Base-by-base conservation (phyloP, 2,888 invertebrate species). In the Drosophila borborema region DNA sequence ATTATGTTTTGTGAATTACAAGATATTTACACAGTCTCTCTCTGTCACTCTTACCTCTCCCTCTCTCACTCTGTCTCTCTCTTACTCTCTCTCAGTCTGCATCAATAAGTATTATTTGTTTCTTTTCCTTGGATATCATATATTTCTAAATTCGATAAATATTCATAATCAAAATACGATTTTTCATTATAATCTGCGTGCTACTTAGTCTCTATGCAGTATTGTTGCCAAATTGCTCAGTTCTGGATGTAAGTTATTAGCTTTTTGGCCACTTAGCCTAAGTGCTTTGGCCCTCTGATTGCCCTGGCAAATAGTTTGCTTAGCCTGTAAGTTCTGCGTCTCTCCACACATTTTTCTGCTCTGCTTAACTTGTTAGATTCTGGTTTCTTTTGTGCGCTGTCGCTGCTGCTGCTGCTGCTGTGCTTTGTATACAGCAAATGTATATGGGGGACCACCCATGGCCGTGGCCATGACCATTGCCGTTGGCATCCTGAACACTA, bases 201-300 rank as follows among this genome's bases (percentile, higher is more conserved):
- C 3, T 28, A 28, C 20, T 16, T 1, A n/a, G 23, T 6, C 34
- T 20, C 12, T n/a, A 14, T 20, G 31, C 38, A 1, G 2, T 38
- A 2, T 3, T 51, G 28, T 43, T 23, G 43, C 20, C 41, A 65
- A 72, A 77, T 77, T 74, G 48, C 63, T 58, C 60, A 74, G 74
- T 66, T 77, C 80, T 79, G 65, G 41, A 41, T 49, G 49, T 31
- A 60, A 20, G 61, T 61, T 60, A n/a, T 62, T 58, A 68, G 59
- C 48, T 53, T 68, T 66, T 63, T 23, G 55, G 40, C 61, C 71
- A 79, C 66, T 78, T 78, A 60, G 56, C 10, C 41, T 65, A 78
- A 80, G 80, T 76, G 72, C 20, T 68, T 34, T 16, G 34, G 38
- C 54, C 8, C 62, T 49, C 54, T 78, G 77, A 77, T 77, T 77